Evolutionary conservation across 2,888 invertebrate species (phyloP).

Genomic region (Sturmia bella): DNA sequence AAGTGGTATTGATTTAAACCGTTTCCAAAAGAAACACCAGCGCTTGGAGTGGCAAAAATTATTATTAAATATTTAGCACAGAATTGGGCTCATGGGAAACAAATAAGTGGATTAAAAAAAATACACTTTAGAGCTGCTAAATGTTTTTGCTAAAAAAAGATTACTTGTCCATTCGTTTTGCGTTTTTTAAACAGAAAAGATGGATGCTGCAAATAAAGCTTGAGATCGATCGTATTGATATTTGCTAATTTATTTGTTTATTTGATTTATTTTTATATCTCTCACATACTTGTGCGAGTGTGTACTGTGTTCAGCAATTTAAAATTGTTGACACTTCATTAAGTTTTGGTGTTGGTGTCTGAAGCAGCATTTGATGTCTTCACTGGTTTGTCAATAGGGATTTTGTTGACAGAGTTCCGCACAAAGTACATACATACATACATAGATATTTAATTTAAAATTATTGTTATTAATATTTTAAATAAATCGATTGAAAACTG

Average conservation of each 20-base stretch:
- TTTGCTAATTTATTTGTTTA: not conserved
- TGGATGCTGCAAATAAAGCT: no score
- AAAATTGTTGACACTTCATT: conserved; percentile 44
- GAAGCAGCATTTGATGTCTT: not conserved
- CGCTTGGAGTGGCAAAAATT: conserved; percentile 50
- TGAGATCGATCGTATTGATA: no score
- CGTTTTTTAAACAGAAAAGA: no score
- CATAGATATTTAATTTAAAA: no score
- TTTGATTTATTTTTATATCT: not conserved
- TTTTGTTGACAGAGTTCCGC: conserved; percentile 5
- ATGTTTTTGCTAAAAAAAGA: no score
- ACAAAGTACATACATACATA: no score
- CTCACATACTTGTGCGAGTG: not conserved
- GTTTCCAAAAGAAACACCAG: not conserved
- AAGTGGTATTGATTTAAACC: conserved; percentile 46
- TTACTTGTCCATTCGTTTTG: no score
- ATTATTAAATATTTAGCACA: conserved; percentile 1
- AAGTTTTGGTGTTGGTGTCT: not conserved
- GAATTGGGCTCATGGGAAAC: conserved; percentile 61
- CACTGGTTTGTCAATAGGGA: not conserved
- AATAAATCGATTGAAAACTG: no score
- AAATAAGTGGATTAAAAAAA: conserved; percentile 19
- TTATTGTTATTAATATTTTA: no score
- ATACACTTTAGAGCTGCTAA: conserved; percentile 7
- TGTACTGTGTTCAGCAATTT: not conserved